These are phyloP conservation scores for Bufotes viridis DNA, from an alignment of 2,797 vertebrate species.

Conservation along the genomic window DNA sequence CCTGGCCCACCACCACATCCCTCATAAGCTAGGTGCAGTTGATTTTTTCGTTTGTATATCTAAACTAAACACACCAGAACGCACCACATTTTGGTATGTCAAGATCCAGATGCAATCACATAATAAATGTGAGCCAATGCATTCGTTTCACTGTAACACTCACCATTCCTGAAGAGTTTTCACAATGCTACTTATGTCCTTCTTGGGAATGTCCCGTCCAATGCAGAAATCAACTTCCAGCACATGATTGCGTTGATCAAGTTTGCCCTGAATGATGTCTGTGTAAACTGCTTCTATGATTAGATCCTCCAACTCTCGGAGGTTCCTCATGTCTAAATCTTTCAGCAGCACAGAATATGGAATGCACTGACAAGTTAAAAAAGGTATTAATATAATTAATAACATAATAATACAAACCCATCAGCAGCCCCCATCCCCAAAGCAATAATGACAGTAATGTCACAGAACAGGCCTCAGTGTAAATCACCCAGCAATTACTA, in stretches of 20 bases:
- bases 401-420: background rate
- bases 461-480: too few species aligned
- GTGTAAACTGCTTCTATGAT: conserved; percentile 98
- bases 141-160: conserved; percentile 61
- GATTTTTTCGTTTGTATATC: too few species aligned
- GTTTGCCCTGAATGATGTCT: conserved; percentile 97
- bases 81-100: too few species aligned
- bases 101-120: too few species aligned
- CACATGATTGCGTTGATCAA: conserved; percentile 98
- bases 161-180: conserved; percentile 98
- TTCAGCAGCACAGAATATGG: conserved; percentile 97
- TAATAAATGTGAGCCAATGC: background rate
- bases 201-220: conserved; percentile 95
- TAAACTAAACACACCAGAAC: too few species aligned
- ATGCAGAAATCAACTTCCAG: conserved; percentile 98
- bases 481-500: too few species aligned
- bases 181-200: conserved; percentile 94
- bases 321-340: conserved; percentile 96
- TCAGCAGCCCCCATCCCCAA: background rate
- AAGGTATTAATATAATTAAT: background rate
- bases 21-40: too few species aligned
- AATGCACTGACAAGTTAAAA: conserved; percentile 83
- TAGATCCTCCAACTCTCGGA: conserved; percentile 96
- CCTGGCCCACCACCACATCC: too few species aligned
- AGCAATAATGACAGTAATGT: background rate